Evolutionary conservation across 2,797 vertebrate genomes (phyloP).

Genomic region (Clamator glandarius): DNA sequence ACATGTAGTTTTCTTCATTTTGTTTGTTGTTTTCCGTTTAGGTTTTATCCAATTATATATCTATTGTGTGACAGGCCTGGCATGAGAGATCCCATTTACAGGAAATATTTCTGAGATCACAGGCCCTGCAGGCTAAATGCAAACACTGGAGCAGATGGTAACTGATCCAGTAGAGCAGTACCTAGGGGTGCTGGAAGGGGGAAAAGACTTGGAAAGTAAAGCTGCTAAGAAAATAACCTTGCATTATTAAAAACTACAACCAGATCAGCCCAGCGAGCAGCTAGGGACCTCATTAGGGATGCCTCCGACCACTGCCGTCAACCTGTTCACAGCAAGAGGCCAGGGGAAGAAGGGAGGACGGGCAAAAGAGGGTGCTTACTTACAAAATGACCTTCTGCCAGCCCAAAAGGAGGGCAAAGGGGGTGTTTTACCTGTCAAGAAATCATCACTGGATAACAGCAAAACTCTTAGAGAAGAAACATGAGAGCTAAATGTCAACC

Average conservation of each 20-base stretch:
- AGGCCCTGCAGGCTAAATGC: conserved; percentile 80
- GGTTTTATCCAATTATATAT: conserved; percentile 80
- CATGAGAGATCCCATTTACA: conserved; percentile 79
- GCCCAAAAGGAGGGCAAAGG: neutral
- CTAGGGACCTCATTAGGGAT: conserved; percentile 59
- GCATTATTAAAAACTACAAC: conserved; percentile 58
- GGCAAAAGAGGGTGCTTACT: neutral
- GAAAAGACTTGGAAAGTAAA: conserved; percentile 63
- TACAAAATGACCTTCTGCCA: neutral
- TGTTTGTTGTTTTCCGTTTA: conserved; percentile 77
- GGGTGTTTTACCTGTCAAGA: neutral
- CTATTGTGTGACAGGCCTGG: conserved; percentile 79
- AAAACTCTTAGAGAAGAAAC: neutral
- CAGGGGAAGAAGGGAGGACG: neutral
- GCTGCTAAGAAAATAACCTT: conserved; percentile 61
- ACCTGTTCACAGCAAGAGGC: neutral
- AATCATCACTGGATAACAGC: neutral
- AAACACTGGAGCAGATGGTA: conserved; percentile 86
- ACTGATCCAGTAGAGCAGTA: conserved; percentile 76
- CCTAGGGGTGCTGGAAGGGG: conserved; percentile 80
- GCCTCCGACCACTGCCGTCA: neutral
- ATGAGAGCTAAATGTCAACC: neutral
- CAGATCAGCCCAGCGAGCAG: conserved; percentile 38
- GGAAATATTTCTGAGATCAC: conserved; percentile 85
- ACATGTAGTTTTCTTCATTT: conserved; percentile 53